Base-by-base conservation (phyloP, 2,888 invertebrate genomes). In the Hipparchia sbordonii region DNA sequence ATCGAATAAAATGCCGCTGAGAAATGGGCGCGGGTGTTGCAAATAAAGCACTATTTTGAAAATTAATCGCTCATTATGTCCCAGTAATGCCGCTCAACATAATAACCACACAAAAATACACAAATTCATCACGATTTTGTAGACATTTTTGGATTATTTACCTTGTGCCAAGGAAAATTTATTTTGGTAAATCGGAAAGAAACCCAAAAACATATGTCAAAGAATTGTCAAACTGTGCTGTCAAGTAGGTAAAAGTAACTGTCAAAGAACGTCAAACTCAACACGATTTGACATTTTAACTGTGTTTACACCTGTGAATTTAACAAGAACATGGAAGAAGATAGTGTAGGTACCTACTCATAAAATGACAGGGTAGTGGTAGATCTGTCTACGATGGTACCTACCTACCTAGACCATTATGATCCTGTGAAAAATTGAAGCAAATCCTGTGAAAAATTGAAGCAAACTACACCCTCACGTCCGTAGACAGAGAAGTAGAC, bases 61-160 rank as follows among this genome's bases (percentile, higher is more conserved):
- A 77, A 77, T 73, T 74, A 75, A 71, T 73, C 63, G 67, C 45
- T 46, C 48, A 61, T 51, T 77, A 72, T 70, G 75, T 76, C 62
- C 45, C 60, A 79, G 78, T 81, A 79, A 81, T 73, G 66, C 67
- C 57, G 65, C 71, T 52, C 70, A 76, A 62, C 77, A 72, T 65
- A 45, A 70, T 39, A 62, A 62, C 4, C 33, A 71, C 1, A 10
- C 12, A 59, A 72, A 45, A 77, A 69, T 67, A 52, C 76, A 82
- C 74, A 72, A 74, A 72, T 52, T 68, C 72, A 76, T n/a, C 52
- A 77, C 10, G 88, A 89, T 89, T 85, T 79, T 52, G 59, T 12
- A 72, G 74, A 72, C 79, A 81, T 78, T 74, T 75, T 45, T 52
- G 70, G 88, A 89, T 89, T 80, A 82, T 79, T 85, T 89, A 89